These are phyloP conservation scores for Malthinus seriepunctatus DNA, from an alignment of 2,888 invertebrate species.

Conservation along the genomic window DNA sequence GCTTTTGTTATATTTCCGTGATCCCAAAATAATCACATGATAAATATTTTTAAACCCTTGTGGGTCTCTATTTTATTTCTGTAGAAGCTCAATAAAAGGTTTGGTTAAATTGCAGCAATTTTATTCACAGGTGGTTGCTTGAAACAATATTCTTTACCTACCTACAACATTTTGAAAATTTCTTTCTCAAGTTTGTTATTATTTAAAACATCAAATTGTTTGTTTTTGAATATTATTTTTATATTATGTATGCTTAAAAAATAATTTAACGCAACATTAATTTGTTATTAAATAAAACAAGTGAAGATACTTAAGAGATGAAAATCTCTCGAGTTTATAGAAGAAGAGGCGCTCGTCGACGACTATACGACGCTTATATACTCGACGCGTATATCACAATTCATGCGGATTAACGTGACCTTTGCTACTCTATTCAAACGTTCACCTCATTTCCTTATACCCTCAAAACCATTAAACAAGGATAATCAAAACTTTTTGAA, in stretches of 20 bases:
- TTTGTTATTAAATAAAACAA: not conserved
- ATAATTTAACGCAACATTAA: not conserved
- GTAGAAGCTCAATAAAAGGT: too few species aligned
- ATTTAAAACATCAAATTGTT: not conserved
- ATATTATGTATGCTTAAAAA: not conserved
- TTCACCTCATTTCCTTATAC: constrained; percentile 4
- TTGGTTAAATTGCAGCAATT: too few species aligned
- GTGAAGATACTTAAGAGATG: not conserved
- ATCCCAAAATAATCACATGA: too few species aligned
- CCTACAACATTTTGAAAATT: too few species aligned
- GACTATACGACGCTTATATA: not conserved
- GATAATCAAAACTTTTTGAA: too few species aligned
- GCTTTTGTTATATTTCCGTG: too few species aligned
- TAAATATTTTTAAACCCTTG: too few species aligned
- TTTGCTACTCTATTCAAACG: constrained; percentile 5
- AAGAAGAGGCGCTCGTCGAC: too few species aligned
- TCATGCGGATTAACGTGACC: constrained; percentile 3
- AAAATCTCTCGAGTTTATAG: too few species aligned
- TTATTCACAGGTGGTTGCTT: too few species aligned
- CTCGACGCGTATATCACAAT: not conserved
- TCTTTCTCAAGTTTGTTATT: not conserved
- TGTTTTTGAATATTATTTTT: not conserved
- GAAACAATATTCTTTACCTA: too few species aligned
- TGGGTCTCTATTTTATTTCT: too few species aligned
- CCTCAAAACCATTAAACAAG: not conserved